A percentile compares a stretch with the other conserved stretches of the same genome.
These are phyloP conservation scores for Gavialis gangeticus DNA, from an alignment of 2,113 vertebrate genomes.

Conservation along the genomic window DNA sequence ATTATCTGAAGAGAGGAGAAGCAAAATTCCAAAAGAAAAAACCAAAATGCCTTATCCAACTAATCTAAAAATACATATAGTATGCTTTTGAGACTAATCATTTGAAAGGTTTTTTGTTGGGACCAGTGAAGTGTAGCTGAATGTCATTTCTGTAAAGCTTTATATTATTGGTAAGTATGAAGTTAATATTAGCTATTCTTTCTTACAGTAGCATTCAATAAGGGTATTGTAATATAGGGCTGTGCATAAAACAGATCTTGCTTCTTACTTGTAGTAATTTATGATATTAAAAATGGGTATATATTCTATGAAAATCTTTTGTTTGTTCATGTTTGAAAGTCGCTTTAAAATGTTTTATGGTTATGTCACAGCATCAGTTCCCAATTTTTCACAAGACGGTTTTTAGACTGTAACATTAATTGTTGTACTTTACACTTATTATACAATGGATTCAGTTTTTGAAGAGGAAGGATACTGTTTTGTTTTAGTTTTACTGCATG, in stretches of 20 bases:
- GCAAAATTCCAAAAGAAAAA: slow-evolving; percentile 1
- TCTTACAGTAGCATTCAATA: fast-evolving
- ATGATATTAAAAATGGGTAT: not conserved
- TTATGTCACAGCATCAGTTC: not conserved
- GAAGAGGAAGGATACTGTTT: not conserved
- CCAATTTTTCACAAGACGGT: not conserved
- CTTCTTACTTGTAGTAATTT: not conserved
- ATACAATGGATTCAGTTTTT: not conserved
- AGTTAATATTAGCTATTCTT: not conserved
- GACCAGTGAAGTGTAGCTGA: not conserved
- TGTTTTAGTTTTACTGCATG: not conserved
- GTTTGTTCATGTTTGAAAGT: not conserved
- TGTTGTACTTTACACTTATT: not conserved
- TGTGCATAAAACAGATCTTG: not conserved
- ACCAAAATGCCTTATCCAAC: not conserved
- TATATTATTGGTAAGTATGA: not conserved
- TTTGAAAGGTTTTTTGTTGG: not conserved
- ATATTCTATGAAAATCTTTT: not conserved
- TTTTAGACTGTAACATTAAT: fast-evolving
- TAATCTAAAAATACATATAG: not conserved
- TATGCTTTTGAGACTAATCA: not conserved
- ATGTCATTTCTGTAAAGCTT: not conserved
- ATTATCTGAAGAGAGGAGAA: too few relatives aligned
- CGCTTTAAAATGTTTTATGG: not conserved
- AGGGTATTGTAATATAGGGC: not conserved